These are phyloP conservation scores for Apis mellifera DNA, from an alignment of 1,140 invertebrate species.

Conservation along the genomic window DNA sequence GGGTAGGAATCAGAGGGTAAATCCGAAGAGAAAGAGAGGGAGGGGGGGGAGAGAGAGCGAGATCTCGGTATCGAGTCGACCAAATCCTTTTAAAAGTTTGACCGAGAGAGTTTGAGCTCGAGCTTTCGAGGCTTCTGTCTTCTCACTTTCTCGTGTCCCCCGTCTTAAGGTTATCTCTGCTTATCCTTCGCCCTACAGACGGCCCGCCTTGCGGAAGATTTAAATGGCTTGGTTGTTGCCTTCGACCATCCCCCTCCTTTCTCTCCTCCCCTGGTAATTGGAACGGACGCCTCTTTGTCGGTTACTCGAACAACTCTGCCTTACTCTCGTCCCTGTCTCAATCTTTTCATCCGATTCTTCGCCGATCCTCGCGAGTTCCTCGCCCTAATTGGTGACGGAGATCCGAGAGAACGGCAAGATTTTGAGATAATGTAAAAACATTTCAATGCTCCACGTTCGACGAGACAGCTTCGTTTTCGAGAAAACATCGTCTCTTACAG, in stretches of 20 bases:
- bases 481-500: too few species aligned
- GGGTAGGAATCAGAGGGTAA: not conserved
- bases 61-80: conserved; percentile 38
- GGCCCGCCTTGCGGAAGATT: conserved; percentile 42
- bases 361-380: not conserved
- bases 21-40: not conserved
- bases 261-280: conserved; percentile 17
- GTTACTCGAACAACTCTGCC: not conserved
- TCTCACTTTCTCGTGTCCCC: not conserved
- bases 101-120: conserved; percentile 19
- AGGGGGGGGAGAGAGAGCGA: conserved; percentile 14
- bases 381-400: conserved; percentile 28
- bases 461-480: too few species aligned
- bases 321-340: not conserved
- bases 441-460: too few species aligned
- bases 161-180: conserved; percentile 24
- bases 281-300: conserved; percentile 21
- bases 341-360: conserved; percentile 9
- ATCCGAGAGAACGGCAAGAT: too few species aligned
- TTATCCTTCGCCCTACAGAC: conserved; percentile 19
- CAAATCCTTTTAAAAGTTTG: conserved; percentile 54
- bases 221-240: conserved; percentile 30
- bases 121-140: not conserved
- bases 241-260: too few species aligned
- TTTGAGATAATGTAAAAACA: too few species aligned